These are phyloP conservation scores for Drosophila punjabiensis DNA, from an alignment of 1,140 invertebrate genomes.

Conservation along the genomic window DNA sequence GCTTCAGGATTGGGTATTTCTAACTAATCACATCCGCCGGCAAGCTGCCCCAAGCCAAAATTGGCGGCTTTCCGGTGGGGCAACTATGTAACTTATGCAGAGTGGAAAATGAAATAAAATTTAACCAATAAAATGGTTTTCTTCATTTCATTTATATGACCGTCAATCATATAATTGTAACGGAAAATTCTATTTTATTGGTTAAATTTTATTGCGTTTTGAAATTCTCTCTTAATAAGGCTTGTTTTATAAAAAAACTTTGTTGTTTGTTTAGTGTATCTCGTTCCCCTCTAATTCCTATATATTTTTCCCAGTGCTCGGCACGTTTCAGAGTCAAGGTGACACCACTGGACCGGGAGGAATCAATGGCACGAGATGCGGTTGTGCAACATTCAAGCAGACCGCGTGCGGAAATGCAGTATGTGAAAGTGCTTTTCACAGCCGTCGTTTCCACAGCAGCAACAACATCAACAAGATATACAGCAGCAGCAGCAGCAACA, in stretches of 20 bases:
- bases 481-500: constrained; percentile 19
- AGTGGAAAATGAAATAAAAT: neutral
- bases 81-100: constrained; percentile 6
- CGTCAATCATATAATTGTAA: too few species aligned
- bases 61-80: constrained; percentile 44
- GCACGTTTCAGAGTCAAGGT: constrained; percentile 76
- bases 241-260: neutral
- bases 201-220: too few species aligned
- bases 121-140: too few species aligned
- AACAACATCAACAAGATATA: neutral
- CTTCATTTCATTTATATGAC: too few species aligned
- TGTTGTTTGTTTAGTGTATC: neutral
- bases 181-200: too few species aligned
- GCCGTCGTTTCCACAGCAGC: constrained; percentile 14
- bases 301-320: constrained; percentile 5
- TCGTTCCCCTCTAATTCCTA: too few species aligned
- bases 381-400: constrained; percentile 59
- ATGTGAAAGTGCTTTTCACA: constrained; percentile 68
- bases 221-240: neutral
- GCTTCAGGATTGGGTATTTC: constrained; percentile 27
- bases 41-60: constrained; percentile 36
- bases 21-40: constrained; percentile 49
- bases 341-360: constrained; percentile 45
- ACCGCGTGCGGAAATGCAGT: constrained; percentile 68
- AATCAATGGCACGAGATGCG: constrained; percentile 61